These are phyloP conservation scores for Tipula vernalis DNA, from an alignment of 2,888 invertebrate genomes.

Conservation along the genomic window DNA sequence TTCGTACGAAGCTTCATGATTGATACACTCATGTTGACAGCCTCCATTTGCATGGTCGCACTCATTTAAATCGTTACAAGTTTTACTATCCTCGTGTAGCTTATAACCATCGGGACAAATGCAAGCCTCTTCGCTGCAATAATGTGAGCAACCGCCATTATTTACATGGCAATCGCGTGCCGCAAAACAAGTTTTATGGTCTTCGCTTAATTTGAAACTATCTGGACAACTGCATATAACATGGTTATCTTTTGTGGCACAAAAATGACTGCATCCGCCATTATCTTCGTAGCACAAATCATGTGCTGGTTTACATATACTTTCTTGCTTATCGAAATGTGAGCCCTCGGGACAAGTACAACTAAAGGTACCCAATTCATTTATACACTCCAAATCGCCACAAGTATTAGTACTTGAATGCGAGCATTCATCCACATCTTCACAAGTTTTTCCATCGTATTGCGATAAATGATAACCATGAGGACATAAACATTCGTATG, in stretches of 20 bases:
- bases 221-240: conserved; percentile 32
- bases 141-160: conserved; percentile 50
- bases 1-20: conserved; percentile 37
- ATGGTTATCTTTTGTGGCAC: conserved; percentile 40
- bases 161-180: conserved; percentile 40
- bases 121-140: conserved; percentile 37
- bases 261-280: conserved; percentile 43
- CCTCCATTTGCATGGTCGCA: conserved; percentile 36
- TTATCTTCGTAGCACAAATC: conserved; percentile 40
- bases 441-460: conserved; percentile 25
- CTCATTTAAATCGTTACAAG: conserved; percentile 42
- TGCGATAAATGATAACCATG: conserved; percentile 25
- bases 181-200: conserved; percentile 35
- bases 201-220: conserved; percentile 33
- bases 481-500: conserved; percentile 41
- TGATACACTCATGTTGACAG: conserved; percentile 36
- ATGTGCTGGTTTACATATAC: conserved; percentile 26
- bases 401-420: conserved; percentile 24
- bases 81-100: conserved; percentile 33
- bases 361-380: conserved; percentile 37
- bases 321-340: conserved; percentile 22
- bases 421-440: conserved; percentile 39
- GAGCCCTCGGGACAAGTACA: conserved; percentile 43
- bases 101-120: conserved; percentile 32
- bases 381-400: conserved; percentile 30